phyloP scores from a whole-genome alignment of 2,797 vertebrate genomes.

The Enteromius thamalakanensis region DNA sequence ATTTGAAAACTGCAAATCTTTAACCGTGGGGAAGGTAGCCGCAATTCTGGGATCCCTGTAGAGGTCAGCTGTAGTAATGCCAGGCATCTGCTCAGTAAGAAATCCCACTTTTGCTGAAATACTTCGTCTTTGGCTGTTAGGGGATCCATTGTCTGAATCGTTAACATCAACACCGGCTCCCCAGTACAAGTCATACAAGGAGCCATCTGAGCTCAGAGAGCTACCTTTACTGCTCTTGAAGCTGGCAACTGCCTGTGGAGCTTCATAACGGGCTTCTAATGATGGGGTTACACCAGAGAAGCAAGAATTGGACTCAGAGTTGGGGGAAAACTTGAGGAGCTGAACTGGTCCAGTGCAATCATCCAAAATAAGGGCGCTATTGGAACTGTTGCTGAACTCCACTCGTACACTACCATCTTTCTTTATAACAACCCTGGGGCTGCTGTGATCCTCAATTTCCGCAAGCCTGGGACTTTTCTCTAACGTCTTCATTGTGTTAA shows the following conservation, averaged over 20 bases:
- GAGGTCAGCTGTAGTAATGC: conserved; percentile 68
- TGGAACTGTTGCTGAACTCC: conserved; percentile 83
- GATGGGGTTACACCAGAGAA: conserved; percentile 65
- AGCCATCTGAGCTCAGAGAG: conserved; percentile 89
- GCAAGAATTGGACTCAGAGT: conserved; percentile 76
- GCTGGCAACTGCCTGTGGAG: conserved; percentile 64
- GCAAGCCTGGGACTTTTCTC: conserved; percentile 73
- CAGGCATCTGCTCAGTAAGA: conserved; percentile 67
- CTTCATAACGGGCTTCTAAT: conserved; percentile 63
- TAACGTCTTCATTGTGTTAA: conserved; percentile 74
- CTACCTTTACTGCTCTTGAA: conserved; percentile 88
- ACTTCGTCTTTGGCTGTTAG: conserved; percentile 63
- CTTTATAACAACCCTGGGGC: conserved; percentile 88
- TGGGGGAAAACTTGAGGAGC: conserved; percentile 90
- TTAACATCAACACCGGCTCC: conserved; percentile 75
- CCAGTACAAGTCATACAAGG: conserved; percentile 95
- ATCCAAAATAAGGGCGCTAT: conserved; percentile 71
- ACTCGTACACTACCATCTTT: conserved; percentile 86
- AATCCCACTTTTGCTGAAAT: conserved; percentile 72
- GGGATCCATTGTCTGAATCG: conserved; percentile 63
- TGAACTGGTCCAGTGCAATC: conserved; percentile 86
- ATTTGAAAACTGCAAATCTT: conserved; percentile 71
- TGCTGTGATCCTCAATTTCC: conserved; percentile 76
- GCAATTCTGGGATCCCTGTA: conserved; percentile 73
- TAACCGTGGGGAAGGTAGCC: conserved; percentile 67